Conservation (phyloP, 2,888 invertebrate species). For the Xestia ashworthii region DNA sequence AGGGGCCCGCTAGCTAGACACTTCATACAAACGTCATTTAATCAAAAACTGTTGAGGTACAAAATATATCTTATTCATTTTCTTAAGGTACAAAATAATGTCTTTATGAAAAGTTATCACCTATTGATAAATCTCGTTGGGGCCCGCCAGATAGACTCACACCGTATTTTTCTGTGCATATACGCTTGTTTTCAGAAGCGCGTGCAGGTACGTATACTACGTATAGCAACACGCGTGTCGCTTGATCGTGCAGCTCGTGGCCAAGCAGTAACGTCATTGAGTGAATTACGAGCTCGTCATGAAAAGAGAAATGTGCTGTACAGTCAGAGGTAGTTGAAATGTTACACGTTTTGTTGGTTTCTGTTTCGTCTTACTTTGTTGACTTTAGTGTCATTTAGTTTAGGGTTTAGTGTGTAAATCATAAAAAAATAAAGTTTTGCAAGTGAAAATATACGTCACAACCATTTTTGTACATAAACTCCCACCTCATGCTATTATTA, state of each 20-base stretch:
- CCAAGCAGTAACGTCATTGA: slow-evolving; percentile 55
- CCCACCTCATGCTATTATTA: background rate
- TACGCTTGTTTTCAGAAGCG: background rate
- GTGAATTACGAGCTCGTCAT: slow-evolving; percentile 63
- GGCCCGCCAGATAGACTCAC: no score
- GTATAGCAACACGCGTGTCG: background rate
- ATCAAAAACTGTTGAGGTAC: no score
- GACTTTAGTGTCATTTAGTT: background rate
- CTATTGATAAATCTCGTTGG: no score
- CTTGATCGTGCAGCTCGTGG: background rate
- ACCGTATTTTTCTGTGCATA: background rate
- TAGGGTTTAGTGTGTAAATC: background rate
- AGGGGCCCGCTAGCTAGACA: no score
- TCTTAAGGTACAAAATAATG: no score
- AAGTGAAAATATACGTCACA: background rate
- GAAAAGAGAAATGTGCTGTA: slow-evolving; percentile 46
- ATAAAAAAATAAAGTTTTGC: background rate
- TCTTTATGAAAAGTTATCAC: no score
- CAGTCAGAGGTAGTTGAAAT: slow-evolving; percentile 45
- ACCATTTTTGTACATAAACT: background rate
- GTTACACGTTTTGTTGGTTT: background rate
- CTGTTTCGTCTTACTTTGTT: slow-evolving; percentile 32
- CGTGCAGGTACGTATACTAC: background rate
- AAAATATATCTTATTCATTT: no score
- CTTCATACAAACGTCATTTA: no score